A percentile compares a stretch with the other conserved stretches of the same genome.
Conservation (phyloP, 2,888 invertebrate genomes). For the Podotricha telesiphe region DNA sequence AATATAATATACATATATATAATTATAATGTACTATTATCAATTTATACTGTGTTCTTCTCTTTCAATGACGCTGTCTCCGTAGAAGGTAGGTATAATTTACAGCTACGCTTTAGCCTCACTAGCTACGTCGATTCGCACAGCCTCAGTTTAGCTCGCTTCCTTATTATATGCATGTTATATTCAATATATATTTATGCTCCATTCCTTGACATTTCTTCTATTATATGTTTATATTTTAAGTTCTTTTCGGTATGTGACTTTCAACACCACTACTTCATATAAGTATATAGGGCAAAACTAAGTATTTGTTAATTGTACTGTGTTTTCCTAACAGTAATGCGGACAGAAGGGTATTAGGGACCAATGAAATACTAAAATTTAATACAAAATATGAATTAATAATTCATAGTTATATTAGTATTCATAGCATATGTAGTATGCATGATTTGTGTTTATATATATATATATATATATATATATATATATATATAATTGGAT, state of each 20-base stretch:
- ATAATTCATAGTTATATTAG: neutral
- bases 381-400: constrained; percentile 1
- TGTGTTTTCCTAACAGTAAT: constrained; percentile 21
- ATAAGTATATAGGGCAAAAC: neutral
- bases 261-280: neutral
- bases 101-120: constrained; percentile 52
- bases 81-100: constrained; percentile 71
- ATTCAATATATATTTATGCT: constrained; percentile 4
- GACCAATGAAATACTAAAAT: constrained; percentile 4
- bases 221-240: neutral
- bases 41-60: constrained; percentile 48
- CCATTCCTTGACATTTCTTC: constrained; percentile 19
- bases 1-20: constrained; percentile 22
- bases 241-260: neutral
- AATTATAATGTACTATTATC: constrained; percentile 49
- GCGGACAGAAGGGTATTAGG: constrained; percentile 11
- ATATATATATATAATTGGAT: constrained; percentile 19
- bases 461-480: too few species aligned
- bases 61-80: constrained; percentile 59
- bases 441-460: constrained; percentile 35
- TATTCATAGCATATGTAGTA: constrained; percentile 36
- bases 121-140: constrained; percentile 54
- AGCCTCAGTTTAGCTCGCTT: constrained; percentile 49
- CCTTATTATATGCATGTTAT: constrained; percentile 23
- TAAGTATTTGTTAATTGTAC: neutral